Conservation (phyloP, 2,113 vertebrate species). For the Taurulus bubalis region DNA sequence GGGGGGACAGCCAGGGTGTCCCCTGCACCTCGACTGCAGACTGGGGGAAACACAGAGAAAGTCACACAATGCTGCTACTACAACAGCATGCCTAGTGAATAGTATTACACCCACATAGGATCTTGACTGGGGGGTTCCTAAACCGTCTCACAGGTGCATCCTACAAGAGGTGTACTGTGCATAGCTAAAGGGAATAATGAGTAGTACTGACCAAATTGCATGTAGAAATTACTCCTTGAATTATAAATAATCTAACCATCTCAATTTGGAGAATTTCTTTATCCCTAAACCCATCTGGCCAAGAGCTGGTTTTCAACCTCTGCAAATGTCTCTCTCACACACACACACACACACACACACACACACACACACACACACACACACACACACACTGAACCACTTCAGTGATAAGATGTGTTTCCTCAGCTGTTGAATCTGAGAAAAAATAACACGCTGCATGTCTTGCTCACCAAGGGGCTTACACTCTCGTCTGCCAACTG, state of each 20-base stretch:
- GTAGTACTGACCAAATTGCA: neutral
- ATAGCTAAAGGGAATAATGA: neutral
- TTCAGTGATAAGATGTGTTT: slow-evolving; percentile 37
- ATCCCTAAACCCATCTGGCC: neutral
- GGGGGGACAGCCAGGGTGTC: slow-evolving; percentile 23
- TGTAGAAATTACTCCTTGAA: neutral
- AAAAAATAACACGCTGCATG: slow-evolving; percentile 50
- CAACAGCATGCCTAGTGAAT: neutral
- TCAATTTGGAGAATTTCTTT: neutral
- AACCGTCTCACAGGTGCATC: neutral
- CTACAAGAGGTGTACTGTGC: neutral
- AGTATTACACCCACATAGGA: neutral
- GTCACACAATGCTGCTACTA: slow-evolving; percentile 11
- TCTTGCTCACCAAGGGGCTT: slow-evolving; percentile 41
- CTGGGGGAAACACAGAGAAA: slow-evolving; percentile 10
- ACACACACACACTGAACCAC: slow-evolving; percentile 31
- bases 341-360: slow-evolving; percentile 38
- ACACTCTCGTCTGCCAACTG: slow-evolving; percentile 31
- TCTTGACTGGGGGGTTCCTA: neutral
- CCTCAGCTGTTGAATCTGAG: slow-evolving; percentile 48
- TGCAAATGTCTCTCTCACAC: slow-evolving; percentile 14
- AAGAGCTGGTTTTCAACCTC: neutral
- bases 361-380: slow-evolving; percentile 34
- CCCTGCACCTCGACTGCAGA: slow-evolving; percentile 13
- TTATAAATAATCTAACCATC: neutral